These are phyloP conservation scores for Tauraco erythrolophus DNA, from an alignment of 2,113 vertebrate species.

Conservation along the genomic window DNA sequence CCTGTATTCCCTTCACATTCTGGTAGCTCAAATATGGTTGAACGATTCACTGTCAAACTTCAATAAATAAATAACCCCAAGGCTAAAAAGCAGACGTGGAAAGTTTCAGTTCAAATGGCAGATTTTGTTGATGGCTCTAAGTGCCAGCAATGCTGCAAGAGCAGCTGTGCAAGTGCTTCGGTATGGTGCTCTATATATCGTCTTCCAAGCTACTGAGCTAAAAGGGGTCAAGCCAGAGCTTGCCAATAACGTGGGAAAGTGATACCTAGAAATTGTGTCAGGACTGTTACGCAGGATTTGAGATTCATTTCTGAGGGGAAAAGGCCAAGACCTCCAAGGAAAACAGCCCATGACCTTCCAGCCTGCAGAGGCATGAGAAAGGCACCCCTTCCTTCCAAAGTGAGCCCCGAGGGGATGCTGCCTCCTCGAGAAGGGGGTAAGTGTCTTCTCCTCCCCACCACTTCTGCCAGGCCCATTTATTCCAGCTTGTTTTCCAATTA, in stretches of 20 bases:
- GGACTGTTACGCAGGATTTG: neutral
- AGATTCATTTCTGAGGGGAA: neutral
- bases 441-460: neutral
- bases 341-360: neutral
- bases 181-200: neutral
- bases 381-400: neutral
- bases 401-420: rapidly evolving
- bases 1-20: neutral
- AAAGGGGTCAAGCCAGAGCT: neutral
- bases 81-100: neutral
- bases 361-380: neutral
- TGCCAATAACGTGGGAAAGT: neutral
- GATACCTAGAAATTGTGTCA: neutral
- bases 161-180: neutral
- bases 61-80: neutral
- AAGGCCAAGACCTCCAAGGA: neutral
- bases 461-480: neutral
- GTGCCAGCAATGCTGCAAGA: neutral
- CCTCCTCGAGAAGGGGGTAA: neutral
- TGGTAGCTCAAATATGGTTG: neutral
- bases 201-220: neutral
- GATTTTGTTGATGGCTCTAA: neutral
- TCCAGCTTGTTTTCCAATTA: neutral
- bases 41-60: neutral
- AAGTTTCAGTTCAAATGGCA: conserved; percentile 16